Percentiles rank a stretch among this genome's conserved stretches.
Conservation (phyloP, 1,140 invertebrate species). For the Drosophila rufa region DNA sequence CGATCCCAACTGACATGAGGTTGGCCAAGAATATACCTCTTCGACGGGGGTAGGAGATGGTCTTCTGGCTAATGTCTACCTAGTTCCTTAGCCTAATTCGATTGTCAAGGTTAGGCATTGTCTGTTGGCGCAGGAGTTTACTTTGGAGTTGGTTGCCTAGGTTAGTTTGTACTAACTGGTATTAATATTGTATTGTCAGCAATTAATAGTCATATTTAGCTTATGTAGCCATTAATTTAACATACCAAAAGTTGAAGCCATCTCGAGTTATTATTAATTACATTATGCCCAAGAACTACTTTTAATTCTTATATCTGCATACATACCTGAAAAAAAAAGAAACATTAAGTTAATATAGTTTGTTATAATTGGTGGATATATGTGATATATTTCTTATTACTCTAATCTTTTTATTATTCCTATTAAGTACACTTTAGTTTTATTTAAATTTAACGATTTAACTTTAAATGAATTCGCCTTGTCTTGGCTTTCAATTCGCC, state of each 20-base stretch:
- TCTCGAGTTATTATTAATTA: slow-evolving; percentile 14
- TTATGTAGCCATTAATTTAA: slow-evolving; percentile 6
- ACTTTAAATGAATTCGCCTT: not conserved
- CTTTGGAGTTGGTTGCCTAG: slow-evolving; percentile 15
- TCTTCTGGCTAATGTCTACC: slow-evolving; percentile 30
- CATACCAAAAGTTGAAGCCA: slow-evolving; percentile 63
- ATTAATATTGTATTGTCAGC: not conserved
- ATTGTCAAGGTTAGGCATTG: slow-evolving; percentile 68
- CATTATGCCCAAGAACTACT: not conserved
- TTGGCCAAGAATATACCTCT: slow-evolving; percentile 2
- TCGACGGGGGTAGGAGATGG: slow-evolving; percentile 33
- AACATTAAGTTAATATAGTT: not conserved
- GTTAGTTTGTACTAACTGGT: slow-evolving; percentile 8
- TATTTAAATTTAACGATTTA: not conserved
- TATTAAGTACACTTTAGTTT: too few species aligned
- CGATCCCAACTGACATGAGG: slow-evolving; percentile 22
- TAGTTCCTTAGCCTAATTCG: slow-evolving; percentile 60
- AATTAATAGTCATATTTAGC: not conserved
- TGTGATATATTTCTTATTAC: too few species aligned
- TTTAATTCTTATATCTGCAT: not conserved
- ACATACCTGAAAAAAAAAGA: slow-evolving; percentile 53
- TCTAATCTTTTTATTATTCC: too few species aligned
- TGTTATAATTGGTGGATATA: too few species aligned
- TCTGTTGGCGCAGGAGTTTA: slow-evolving; percentile 27
- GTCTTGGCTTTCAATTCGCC: not conserved